phyloP scores from a whole-genome alignment of 2,797 vertebrate species.

The Leptodactylus fallax region DNA sequence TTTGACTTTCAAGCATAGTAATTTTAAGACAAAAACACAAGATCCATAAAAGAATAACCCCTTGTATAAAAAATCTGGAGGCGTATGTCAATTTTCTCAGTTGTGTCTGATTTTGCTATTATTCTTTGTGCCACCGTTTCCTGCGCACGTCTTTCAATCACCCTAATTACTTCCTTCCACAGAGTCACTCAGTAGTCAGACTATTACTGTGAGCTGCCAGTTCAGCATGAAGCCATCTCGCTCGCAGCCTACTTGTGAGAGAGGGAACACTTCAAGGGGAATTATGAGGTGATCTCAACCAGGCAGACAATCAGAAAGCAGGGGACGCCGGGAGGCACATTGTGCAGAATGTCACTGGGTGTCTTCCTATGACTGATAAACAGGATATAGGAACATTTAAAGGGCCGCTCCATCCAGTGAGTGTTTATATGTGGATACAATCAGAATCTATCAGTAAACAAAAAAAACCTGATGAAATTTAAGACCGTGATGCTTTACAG shows the following conservation, averaged over 20 bases:
- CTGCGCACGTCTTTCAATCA: conserved; percentile 42
- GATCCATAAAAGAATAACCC: background rate
- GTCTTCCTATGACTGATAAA: background rate
- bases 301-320: conserved; percentile 25
- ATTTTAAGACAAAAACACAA: conserved; percentile 1
- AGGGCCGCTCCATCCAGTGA: background rate
- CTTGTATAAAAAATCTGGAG: conserved; percentile 12
- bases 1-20: conserved; percentile 21
- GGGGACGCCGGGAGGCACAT: background rate
- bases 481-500: background rate
- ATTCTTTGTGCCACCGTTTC: conserved; percentile 29
- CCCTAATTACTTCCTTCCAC: conserved; percentile 55
- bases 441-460: background rate
- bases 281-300: conserved; percentile 44
- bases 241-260: background rate
- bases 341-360: background rate
- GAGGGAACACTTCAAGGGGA: conserved; percentile 48
- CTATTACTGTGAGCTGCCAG: conserved; percentile 33
- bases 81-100: conserved; percentile 35
- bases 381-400: background rate
- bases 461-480: background rate
- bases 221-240: conserved; percentile 38
- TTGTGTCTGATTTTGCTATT: conserved; percentile 55
- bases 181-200: conserved; percentile 41
- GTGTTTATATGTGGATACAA: background rate